Evolutionary conservation across 2,888 invertebrate species (phyloP), one percentile per base, ranked within the genome.

Genomic region (Zygaena filipendulae): DNA sequence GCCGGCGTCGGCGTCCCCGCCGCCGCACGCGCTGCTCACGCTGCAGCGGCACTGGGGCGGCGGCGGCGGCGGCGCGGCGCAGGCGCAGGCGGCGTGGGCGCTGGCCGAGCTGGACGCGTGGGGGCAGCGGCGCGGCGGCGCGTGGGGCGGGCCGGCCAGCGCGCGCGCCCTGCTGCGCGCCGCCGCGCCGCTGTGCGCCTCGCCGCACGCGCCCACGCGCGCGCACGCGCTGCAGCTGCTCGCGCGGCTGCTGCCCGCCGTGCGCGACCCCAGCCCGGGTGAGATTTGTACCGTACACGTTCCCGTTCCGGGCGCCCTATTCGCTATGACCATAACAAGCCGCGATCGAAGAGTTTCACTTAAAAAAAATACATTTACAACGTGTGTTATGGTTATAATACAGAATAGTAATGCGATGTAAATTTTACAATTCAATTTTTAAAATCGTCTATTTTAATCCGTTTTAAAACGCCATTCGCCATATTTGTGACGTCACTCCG

Each of bases 161-260:
- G 66, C 75, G 29, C 42, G 23, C 31, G 43, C 50, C 1, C 21
- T 68, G 33, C 41, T 64, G 43, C 88, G 89, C 4, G 68, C 77
- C 30, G 53, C 71, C 49, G 67, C 72, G 39, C 53, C 64, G 49
- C 56, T 83, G 49, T 52, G 54, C 33, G 82, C 84, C 43, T 69
- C 84, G 29, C 66, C 58, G 27, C 60, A 60, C 56, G 53, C 53
- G 10, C 47, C 82, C 40, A 84, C 91, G 32, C 82, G 96, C 18
- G 72, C 82, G 28, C 74, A 88, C 29, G 88, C 93, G 8, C 87
- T 92, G 44, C 74, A 84, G 27, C 80, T 70, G 44, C 81, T 95
- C 6, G 83, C 57, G 39, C 61, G 59, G 38, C 51, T 72, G 44
- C 54, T 74, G 52, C 75, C 75, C 19, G 64, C 69, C 20, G 64